These are phyloP conservation scores for Trissoscelio sp. DNA, from an alignment of 2,888 invertebrate species.

Conservation along the genomic window DNA sequence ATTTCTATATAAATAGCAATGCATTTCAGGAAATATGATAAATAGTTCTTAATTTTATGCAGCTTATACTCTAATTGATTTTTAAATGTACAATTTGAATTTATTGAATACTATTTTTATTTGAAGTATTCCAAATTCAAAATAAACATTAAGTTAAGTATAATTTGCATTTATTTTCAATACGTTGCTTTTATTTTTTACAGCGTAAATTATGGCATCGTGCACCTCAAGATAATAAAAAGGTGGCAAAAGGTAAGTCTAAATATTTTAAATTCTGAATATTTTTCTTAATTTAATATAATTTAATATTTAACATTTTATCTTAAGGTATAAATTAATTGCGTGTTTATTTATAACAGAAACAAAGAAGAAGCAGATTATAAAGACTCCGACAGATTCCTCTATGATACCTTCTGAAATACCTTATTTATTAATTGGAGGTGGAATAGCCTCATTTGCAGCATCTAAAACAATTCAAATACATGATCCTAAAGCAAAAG, in stretches of 20 bases:
- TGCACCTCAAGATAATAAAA: not conserved
- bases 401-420: constrained; percentile 88
- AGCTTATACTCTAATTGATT: too few relatives aligned
- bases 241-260: constrained; percentile 14
- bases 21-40: too few relatives aligned
- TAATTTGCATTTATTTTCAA: not conserved
- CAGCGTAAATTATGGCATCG: constrained; percentile 53
- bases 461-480: constrained; percentile 97
- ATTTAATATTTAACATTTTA: not conserved
- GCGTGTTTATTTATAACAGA: constrained; percentile 25
- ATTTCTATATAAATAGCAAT: too few relatives aligned
- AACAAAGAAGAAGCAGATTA: constrained; percentile 59
- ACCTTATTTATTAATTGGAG: constrained; percentile 94
- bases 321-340: not conserved
- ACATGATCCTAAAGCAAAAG: constrained; percentile 90
- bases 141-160: not conserved
- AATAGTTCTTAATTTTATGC: too few relatives aligned
- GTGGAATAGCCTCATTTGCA: constrained; percentile 96
- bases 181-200: constrained; percentile 1
- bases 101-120: not conserved
- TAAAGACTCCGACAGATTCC: constrained; percentile 84
- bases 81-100: not conserved
- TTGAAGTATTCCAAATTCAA: not conserved
- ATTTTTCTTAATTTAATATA: not conserved
- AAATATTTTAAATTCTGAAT: too few relatives aligned